Evolutionary conservation across 2,797 vertebrate genomes (phyloP).

Genomic region (Sebastes itinus): DNA sequence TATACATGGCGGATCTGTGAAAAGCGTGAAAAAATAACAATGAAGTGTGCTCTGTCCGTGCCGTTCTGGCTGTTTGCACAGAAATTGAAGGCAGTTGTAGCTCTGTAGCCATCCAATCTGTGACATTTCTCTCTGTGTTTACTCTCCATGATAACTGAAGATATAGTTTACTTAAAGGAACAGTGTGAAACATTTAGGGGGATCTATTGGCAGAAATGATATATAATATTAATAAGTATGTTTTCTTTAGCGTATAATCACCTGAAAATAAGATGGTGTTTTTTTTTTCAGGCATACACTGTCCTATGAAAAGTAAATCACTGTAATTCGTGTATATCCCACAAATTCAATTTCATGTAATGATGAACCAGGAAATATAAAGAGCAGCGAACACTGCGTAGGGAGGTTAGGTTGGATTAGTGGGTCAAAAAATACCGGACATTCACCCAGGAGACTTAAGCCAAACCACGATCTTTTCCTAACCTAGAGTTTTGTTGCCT

Average conservation of each 20-base stretch:
- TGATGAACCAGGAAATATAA: too few species aligned
- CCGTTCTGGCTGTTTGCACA: constrained; percentile 7
- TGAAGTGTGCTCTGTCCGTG: neutral
- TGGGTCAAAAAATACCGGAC: too few species aligned
- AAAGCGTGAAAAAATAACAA: constrained; percentile 17
- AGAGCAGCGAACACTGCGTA: too few species aligned
- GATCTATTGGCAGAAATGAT: neutral
- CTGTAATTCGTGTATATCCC: too few species aligned
- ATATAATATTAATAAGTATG: neutral
- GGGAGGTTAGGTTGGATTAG: too few species aligned
- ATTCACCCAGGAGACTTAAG: too few species aligned
- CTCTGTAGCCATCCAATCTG: neutral
- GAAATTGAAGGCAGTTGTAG: neutral
- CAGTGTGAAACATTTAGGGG: neutral
- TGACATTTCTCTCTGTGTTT: neutral
- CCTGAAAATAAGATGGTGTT: neutral
- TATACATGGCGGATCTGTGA: constrained; percentile 62
- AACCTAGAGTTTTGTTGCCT: too few species aligned
- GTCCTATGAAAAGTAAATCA: too few species aligned
- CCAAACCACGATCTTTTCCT: too few species aligned
- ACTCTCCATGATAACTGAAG: neutral
- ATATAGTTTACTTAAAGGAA: neutral
- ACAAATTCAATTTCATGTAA: too few species aligned
- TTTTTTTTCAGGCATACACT: too few species aligned
- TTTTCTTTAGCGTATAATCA: neutral